Base-by-base conservation (phyloP, 1,140 invertebrate genomes). In the Apis laboriosa region DNA sequence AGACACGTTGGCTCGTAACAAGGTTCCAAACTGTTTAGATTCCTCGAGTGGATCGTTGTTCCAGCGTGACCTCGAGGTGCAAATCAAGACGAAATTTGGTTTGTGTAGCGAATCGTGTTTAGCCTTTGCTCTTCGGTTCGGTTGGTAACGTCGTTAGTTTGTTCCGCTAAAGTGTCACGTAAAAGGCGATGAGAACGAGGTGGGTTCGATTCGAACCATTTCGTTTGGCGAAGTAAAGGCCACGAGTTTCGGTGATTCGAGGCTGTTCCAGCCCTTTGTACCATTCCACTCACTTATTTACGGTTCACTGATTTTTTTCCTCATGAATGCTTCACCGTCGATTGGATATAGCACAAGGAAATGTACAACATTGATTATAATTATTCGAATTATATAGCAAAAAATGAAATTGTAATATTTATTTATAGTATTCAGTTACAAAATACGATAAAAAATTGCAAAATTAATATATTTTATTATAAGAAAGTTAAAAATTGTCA, bases 31-130 rank as follows among this genome's bases (percentile, higher is more conserved):
- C 58, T 77, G 76, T 77, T 77, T 77, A 56, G 49, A 67, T 67
- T 67, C 13, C 28, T 43, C 19, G 28, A 9, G 11, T 49, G 21
- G 24, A 13, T n/a, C n/a, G 24, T 55, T 43, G 34, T 43, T 43
- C 34, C 34, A 43, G 34, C 24, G 51, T 34, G 63, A 56, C 61
- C 24, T 55, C 51, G 24, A 77, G 21, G 64, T 78, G 76, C 53
- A 60, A 78, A 78, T 61, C 55, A 58, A 70, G 66, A 70, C n/a
- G 56, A 34, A 28, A 17, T 58, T 71, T 19, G 55, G 67, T 71
- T 79, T 71, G 66, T 60, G 28, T 49, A 53, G 24, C 17, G 24
- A 79, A 79, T 79, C 67, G 55, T 61, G 67, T 79, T 79, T 21
- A 28, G 43, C 53, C 55, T 71, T 79, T 61, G 56, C 56, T 53